phyloP scores from a whole-genome alignment of 2,797 vertebrate species.

The Peromyscus attwateri region DNA sequence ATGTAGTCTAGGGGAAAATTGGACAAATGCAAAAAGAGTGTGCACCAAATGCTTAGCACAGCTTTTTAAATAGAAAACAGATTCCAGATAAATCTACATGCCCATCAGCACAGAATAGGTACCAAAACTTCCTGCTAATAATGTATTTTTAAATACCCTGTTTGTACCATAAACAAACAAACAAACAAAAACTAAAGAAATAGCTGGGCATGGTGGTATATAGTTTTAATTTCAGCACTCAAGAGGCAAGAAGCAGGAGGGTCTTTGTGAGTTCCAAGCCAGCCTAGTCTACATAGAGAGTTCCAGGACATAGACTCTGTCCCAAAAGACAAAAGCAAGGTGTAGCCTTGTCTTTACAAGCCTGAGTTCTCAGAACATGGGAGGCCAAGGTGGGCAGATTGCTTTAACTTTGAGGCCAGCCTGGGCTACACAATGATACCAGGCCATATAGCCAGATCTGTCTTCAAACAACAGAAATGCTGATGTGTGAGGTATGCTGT shows the following conservation, averaged over 20 bases:
- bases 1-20: background rate
- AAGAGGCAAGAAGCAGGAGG: background rate
- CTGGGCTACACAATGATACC: background rate
- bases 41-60: background rate
- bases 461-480: background rate
- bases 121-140: constrained; percentile 44
- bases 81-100: background rate
- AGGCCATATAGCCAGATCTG: background rate
- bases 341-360: background rate
- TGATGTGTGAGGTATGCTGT: background rate
- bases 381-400: background rate
- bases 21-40: background rate
- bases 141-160: background rate
- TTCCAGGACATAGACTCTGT: background rate
- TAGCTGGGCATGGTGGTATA: background rate
- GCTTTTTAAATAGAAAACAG: constrained; percentile 43
- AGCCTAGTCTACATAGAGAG: background rate
- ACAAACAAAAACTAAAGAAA: background rate
- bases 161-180: background rate
- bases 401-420: background rate
- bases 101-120: background rate
- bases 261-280: background rate
- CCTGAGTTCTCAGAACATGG: background rate
- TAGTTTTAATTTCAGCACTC: background rate
- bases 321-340: background rate